Percentiles rank a stretch among this genome's conserved stretches.
phyloP scores from a whole-genome alignment of 2,797 vertebrate genomes.

The Pempheris klunzingeri region DNA sequence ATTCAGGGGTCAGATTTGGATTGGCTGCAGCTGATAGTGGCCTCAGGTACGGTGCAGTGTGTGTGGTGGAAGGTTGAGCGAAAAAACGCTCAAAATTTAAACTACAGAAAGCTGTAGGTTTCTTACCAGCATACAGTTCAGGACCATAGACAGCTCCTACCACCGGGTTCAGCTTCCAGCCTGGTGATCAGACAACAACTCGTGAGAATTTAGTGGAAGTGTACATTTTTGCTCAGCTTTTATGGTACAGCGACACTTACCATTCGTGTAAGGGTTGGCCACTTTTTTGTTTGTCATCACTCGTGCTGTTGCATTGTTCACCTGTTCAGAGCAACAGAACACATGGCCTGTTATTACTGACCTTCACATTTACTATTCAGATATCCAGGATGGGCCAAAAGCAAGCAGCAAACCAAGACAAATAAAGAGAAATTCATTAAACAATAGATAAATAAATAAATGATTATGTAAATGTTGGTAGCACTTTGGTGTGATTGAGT shows the following conservation, averaged over 20 bases:
- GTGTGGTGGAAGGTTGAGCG: conserved; percentile 1
- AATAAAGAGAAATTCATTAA: conserved; percentile 33
- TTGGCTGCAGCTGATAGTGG: conserved; percentile 62
- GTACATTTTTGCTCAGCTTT: fast-evolving
- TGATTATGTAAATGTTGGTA: conserved; percentile 58
- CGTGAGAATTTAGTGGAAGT: not conserved
- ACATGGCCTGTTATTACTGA: conserved; percentile 15
- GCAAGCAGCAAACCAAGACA: conserved; percentile 59
- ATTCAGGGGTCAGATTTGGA: conserved; percentile 68
- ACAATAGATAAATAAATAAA: conserved; percentile 44
- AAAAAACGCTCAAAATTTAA: conserved; percentile 6
- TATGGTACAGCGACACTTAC: conserved; percentile 73
- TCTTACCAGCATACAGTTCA: conserved; percentile 96
- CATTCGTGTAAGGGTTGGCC: conserved; percentile 93
- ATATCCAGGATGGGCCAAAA: conserved; percentile 16
- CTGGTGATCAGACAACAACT: conserved; percentile 70
- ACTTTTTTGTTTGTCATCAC: conserved; percentile 99
- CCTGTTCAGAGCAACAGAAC: conserved; percentile 82
- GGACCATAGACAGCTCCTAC: conserved; percentile 97
- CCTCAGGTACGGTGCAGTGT: conserved; percentile 21
- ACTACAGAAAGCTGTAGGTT: not conserved
- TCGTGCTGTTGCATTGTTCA: conserved; percentile 96
- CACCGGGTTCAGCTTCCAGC: conserved; percentile 98
- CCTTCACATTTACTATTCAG: not conserved
- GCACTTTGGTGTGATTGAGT: conserved; percentile 51